Base-by-base conservation (phyloP, 2,113 vertebrate genomes). In the Thamnophis sirtalis region DNA sequence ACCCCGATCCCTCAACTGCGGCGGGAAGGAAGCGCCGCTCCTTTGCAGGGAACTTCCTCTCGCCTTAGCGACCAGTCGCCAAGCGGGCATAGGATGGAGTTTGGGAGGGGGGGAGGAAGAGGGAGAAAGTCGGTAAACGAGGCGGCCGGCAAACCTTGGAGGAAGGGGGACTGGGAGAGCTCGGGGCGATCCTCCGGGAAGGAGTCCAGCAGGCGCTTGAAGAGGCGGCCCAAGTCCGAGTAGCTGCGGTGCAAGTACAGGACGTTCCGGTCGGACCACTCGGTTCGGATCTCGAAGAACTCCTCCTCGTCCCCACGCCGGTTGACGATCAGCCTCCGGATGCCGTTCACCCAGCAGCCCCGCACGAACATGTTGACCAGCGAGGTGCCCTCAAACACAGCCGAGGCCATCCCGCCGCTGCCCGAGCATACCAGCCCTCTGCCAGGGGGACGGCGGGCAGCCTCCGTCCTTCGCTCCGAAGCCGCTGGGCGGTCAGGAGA, bases 311-410 rank as follows among this genome's bases (percentile, higher is more conserved):
- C 98, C 2, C 98, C 99, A 95, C 96, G 96, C 92, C 98, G 97
- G 96, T 97, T 98, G 96, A 99, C 98, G 95, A 99, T 98, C 91
- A 99, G 98, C 73, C 98, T 95, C 90, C 99, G 98, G 96, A 99
- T 97, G 38, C 99, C 99, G 98, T 99, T 99, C 93, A 99, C 99
- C 99, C 99, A 99, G 97, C 99, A 99, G 97, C 98, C 98, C 95
- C 98, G 98, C 94, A 99, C 99, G 95, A 98, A 99, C 99, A 99
- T 99, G 97, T 99, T 99, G 96, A 98, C 98, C 95, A 99, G 98
- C 92, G 98, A 99, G 84, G 99, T 99, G 94, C 99, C 99, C 94
- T 99, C 98, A 97, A 99, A 99, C 97, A 99, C 98, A 55, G 99
- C 98, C 96, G 99, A 99, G 96, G 99, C 99, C 99, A 99, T 99